phyloP scores from a whole-genome alignment of 2,888 invertebrate genomes.

The Lamellibrachia columna region DNA sequence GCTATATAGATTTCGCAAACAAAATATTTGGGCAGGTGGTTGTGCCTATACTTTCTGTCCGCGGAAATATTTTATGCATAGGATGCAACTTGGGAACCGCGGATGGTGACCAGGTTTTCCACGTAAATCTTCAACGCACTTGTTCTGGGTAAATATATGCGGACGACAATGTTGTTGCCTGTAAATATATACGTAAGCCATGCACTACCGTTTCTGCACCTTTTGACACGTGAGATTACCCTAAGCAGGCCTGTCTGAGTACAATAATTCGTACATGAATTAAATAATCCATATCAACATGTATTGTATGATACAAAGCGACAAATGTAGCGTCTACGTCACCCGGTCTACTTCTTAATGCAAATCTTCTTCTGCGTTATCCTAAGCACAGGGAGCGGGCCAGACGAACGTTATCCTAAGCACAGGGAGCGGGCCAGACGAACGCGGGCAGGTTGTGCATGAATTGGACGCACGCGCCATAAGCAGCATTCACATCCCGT shows the following conservation, averaged over 20 bases:
- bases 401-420: background rate
- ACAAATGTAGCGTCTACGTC: background rate
- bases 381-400: background rate
- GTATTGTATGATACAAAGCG: background rate
- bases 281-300: background rate
- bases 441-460: background rate
- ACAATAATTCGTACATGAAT: background rate
- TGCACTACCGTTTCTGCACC: background rate
- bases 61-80: background rate
- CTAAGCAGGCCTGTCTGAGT: too few relatives aligned
- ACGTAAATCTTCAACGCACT: background rate
- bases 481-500: background rate
- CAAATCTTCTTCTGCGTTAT: background rate
- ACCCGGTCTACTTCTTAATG: background rate
- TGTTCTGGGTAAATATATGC: background rate
- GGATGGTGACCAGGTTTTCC: background rate
- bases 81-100: too few relatives aligned
- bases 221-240: background rate
- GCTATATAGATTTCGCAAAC: background rate
- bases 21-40: background rate
- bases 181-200: background rate
- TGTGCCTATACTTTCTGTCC: background rate
- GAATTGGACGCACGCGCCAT: background rate
- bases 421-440: background rate
- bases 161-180: background rate